Conservation (phyloP, 1,140 invertebrate species). For the Octopus sinensis region DNA sequence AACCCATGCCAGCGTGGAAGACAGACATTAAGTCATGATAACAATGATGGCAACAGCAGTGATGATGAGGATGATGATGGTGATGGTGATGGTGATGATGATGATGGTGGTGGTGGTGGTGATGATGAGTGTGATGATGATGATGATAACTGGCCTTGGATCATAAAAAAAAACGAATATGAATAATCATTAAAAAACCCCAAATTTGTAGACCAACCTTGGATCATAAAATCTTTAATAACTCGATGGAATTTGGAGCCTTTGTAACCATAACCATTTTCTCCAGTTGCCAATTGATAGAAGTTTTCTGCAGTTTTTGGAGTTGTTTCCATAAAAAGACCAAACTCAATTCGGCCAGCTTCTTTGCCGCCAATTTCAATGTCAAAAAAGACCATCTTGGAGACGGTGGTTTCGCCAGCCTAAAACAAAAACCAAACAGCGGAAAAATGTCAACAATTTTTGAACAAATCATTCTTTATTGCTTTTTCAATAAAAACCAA, state of each 20-base stretch:
- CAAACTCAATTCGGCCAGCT: constrained; percentile 47
- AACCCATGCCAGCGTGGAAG: too few species aligned
- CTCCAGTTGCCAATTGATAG: constrained; percentile 32
- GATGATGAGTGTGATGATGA: too few species aligned
- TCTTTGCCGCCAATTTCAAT: constrained; percentile 39
- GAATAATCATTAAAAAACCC: too few species aligned
- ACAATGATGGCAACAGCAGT: too few species aligned
- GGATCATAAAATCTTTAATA: constrained; percentile 55
- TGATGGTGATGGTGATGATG: too few species aligned
- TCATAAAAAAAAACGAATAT: too few species aligned
- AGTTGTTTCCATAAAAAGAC: constrained; percentile 48
- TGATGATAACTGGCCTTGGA: too few species aligned
- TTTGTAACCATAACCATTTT: constrained; percentile 44
- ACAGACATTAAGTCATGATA: too few species aligned
- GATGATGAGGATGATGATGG: too few species aligned
- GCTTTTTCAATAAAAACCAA: too few species aligned
- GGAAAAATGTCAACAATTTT: neutral
- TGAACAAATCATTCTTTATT: neutral
- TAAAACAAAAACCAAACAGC: constrained; percentile 13
- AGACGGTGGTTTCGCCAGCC: constrained; percentile 33
- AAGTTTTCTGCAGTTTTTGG: constrained; percentile 53
- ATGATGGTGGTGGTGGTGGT: too few species aligned
- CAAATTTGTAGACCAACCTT: constrained; percentile 36
- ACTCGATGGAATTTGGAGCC: constrained; percentile 53
- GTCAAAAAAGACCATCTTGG: constrained; percentile 47